Base-by-base conservation (phyloP, 2,888 invertebrate genomes). In the Lasioglossum malachurum region DNA sequence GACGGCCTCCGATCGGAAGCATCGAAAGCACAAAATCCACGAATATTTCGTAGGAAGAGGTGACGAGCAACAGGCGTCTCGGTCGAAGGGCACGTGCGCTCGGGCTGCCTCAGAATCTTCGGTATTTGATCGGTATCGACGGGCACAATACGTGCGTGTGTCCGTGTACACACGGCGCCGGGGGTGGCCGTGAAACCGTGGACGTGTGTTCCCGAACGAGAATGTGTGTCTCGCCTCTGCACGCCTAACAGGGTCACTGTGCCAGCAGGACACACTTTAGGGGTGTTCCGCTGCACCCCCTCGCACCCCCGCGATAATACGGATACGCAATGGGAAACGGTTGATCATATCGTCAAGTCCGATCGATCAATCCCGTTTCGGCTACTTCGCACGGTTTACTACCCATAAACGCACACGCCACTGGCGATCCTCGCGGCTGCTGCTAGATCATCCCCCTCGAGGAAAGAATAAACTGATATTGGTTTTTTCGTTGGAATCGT, bases 81-180 rank as follows among this genome's bases (percentile, higher is more conserved):
- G 92, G 87, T 90, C 84, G 89, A 84, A 84, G 91, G 88, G 88
- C 87, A 89, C 89, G 88, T 85, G 91, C 86, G 87, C 88, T 93
- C 89, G 93, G 94, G 91, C 87, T 90, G 93, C 91, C 94, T 94
- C 93, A 93, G 94, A 95, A 95, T 95, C 94, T 94, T 95, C 90
- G 95, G 93, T 91, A 94, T 95, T 93, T 93, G 93, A 94, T 94
- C 92, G 93, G 93, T 92, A 93, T 94, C 92, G 94, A 93, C 91
- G 90, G 89, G 86, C 91, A 91, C 92, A 84, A 91, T 88, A 90
- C 87, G 89, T 86, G 92, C 89, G 91, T 91, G 90, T 88, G 83
- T 85, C 85, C 84, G 80, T 88, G 92, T 92, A 92, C 92, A 93
- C 90, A 93, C 90, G 92, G 86, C 83, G 78, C 72, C 73, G 79